Base-by-base conservation (phyloP, 2,888 invertebrate genomes). In the Polia nebulosa region DNA sequence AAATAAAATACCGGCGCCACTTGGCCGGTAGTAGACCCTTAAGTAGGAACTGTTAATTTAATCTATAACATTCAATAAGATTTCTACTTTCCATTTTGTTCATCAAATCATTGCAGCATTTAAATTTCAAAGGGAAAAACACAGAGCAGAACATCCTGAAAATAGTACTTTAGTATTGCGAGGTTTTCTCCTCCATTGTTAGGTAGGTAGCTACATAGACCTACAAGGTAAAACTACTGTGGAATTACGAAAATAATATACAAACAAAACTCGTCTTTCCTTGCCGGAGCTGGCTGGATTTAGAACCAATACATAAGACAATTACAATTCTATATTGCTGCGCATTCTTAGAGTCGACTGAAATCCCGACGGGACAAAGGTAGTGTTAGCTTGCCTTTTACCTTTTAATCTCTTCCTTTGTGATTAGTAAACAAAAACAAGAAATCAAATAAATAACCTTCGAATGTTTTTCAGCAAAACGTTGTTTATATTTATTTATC, bases 391-490 rank as follows among this genome's bases (percentile, higher is more conserved):
- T 39, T n/a, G n/a, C n/a, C n/a, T n/a, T n/a, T n/a, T n/a, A n/a
- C n/a, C n/a, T n/a, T n/a, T n/a, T n/a, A n/a, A n/a, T n/a, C n/a
- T n/a, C n/a, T n/a, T 39, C 7, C 36, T 27, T 52, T 60, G 52
- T 36, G 3, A 36, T 11, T n/a, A 27, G 27, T 32, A 13, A 11
- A 32, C 2, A 27, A 20, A 5, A 11, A 22, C n/a, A 41, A 5
- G 6, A 39, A 41, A 17, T 0, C 17, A 17, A n/a, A n/a, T n/a
- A n/a, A n/a, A n/a, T n/a, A n/a, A n/a, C n/a, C 29, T 27, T 57
- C 36, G 32, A 27, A 64, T 65, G 36, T 13, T 39, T 36, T 64
- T 20, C 44, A 64, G 34, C 25, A 39, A 44, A 29, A 36, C 13
- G 3, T 45, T 22, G 6, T 27, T 29, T 17, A n/a, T n/a, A n/a